Evolutionary conservation across 2,888 invertebrate species (phyloP).

Genomic region (Thumatha senex): DNA sequence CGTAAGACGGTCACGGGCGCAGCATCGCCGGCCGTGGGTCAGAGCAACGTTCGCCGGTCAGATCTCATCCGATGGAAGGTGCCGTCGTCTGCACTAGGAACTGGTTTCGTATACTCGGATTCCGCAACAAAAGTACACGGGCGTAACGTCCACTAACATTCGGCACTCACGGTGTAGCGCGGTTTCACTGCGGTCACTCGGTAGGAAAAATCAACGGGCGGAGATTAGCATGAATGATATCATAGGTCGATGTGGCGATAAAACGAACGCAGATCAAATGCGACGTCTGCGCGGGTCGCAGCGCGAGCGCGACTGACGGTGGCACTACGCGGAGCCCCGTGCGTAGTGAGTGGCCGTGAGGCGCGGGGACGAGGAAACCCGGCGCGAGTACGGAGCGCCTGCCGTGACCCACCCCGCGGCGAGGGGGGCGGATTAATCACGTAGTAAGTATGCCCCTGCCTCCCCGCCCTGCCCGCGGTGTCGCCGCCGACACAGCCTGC

Average conservation of each 20-base stretch:
- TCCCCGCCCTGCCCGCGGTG: constrained; percentile 47
- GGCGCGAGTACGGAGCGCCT: constrained; percentile 79
- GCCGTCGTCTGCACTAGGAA: constrained; percentile 64
- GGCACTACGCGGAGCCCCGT: constrained; percentile 79
- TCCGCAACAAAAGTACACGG: constrained; percentile 75
- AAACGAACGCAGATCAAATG: constrained; percentile 46
- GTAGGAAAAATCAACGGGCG: constrained; percentile 75
- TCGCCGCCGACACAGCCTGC: constrained; percentile 70
- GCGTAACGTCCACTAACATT: constrained; percentile 71
- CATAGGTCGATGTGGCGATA: constrained; percentile 51
- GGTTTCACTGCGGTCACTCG: constrained; percentile 71
- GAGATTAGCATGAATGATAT: constrained; percentile 79
- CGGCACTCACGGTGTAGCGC: constrained; percentile 74
- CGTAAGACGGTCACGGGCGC: constrained; percentile 80
- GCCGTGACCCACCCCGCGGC: constrained; percentile 53
- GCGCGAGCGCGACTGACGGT: constrained; percentile 78
- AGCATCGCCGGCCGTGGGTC: constrained; percentile 78
- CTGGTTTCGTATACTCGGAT: constrained; percentile 67
- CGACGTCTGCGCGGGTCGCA: constrained; percentile 78
- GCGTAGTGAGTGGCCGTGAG: constrained; percentile 83
- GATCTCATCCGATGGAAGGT: constrained; percentile 70
- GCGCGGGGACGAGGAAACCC: constrained; percentile 84
- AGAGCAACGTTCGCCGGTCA: constrained; percentile 61
- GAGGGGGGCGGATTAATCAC: constrained; percentile 75
- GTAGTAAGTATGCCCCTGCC: constrained; percentile 79